Conservation (phyloP, 2,113 vertebrate species). For the Brachyistius frenatus region DNA sequence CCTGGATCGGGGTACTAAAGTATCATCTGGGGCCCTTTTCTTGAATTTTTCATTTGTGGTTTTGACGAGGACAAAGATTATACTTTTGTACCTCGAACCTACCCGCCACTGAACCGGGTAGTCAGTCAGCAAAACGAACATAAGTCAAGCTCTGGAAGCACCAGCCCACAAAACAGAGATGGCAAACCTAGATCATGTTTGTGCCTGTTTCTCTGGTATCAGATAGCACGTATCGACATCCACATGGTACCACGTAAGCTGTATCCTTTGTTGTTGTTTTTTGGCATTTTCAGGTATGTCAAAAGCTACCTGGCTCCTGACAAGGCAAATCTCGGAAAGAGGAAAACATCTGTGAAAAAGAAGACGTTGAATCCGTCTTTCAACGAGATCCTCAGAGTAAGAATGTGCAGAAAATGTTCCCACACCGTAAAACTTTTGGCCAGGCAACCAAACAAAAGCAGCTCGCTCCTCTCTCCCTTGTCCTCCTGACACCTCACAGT, state of each 20-base stretch:
- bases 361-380: constrained; percentile 95
- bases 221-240: too few relatives aligned
- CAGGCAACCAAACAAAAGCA: constrained; percentile 39
- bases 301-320: constrained; percentile 95
- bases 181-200: neutral
- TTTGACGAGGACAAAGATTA: too few relatives aligned
- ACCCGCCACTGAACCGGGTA: too few relatives aligned
- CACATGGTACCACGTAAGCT: too few relatives aligned
- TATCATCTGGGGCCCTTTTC: too few relatives aligned
- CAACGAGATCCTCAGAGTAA: constrained; percentile 94
- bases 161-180: neutral
- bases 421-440: neutral
- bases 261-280: too few relatives aligned
- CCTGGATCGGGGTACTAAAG: too few relatives aligned
- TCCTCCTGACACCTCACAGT: constrained; percentile 79
- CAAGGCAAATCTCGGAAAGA: constrained; percentile 92
- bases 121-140: neutral
- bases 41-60: too few relatives aligned
- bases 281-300: constrained; percentile 86
- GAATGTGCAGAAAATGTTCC: constrained; percentile 37
- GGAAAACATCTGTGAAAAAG: constrained; percentile 95
- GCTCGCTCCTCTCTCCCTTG: constrained; percentile 8
- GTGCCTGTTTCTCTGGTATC: too few relatives aligned
- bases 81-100: too few relatives aligned
- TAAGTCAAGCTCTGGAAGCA: neutral